Evolutionary conservation across 2,797 vertebrate species (phyloP), one percentile per base, ranked within the genome.

Genomic region (Spizella passerina): DNA sequence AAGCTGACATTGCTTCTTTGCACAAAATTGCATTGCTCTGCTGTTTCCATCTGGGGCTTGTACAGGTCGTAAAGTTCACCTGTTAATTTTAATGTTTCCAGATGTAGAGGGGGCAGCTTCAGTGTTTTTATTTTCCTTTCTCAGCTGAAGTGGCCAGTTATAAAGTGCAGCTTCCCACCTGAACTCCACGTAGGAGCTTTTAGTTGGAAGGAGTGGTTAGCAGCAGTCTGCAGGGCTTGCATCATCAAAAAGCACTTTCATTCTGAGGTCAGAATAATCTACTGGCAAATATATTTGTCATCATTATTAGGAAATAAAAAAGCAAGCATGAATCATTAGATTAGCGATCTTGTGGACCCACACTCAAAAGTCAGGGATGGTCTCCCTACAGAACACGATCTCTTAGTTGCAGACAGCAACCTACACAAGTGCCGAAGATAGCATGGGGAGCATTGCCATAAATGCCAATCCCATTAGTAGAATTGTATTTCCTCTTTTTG

Each of bases 31-130:
- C 19, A 10, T 57, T 60, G n/a, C 49, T 79, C 73, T 82, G 59
- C 15, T 38, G 1, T 66, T 86, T 85, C 53, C 34, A 10, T 68
- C 60, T 0, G 2, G 63, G 43, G 36, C 0, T 0, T 50, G 36
- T 44, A 90, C 43, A 52, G 72, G 53, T 82, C 46, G 30, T 43
- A 15, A 41, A 47, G 21, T 61, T 94, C 46, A 69, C 7, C 17
- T 38, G 11, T 21, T 29, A 53, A 23, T 85, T 71, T 69, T 27
- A 53, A 41, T 26, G 13, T 68, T 72, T 75, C 64, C 56, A 65
- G 26, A 14, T 52, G 8, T 12, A 61, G 20, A 5, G 9, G 50
- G 15, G 22, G 17, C 9, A 75, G 30, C 3, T 73, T 56, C 30
- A 60, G 17, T 32, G 12, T 4, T 86, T 88, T 50, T 17, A 4